Conservation (phyloP, 2,797 vertebrate genomes). For the Acrocephalus scirpaceus region DNA sequence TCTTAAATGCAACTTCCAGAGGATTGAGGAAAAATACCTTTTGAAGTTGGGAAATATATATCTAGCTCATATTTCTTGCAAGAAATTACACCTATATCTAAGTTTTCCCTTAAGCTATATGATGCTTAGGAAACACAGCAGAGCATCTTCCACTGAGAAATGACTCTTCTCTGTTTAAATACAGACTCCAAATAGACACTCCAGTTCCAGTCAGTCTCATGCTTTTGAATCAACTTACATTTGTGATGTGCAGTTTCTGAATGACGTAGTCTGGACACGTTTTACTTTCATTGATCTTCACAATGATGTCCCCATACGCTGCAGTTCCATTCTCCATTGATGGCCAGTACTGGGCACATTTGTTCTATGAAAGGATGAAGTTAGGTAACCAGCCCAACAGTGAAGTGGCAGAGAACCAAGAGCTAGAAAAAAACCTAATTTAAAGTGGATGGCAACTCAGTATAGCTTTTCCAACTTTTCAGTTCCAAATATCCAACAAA, state of each 20-base stretch:
- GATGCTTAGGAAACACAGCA: neutral
- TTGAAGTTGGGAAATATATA: neutral
- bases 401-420: neutral
- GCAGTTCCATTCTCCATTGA: conserved; percentile 77
- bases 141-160: neutral
- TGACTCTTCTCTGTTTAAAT: neutral
- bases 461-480: neutral
- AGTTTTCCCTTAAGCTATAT: neutral
- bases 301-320: conserved; percentile 84
- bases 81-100: neutral
- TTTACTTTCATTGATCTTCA: conserved; percentile 85
- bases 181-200: neutral
- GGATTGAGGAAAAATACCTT: neutral
- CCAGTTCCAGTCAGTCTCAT: neutral
- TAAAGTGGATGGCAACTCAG: neutral
- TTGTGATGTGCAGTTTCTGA: conserved; percentile 84
- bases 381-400: neutral
- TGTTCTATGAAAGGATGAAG: conserved; percentile 77
- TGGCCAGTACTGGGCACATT: conserved; percentile 97
- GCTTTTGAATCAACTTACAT: conserved; percentile 66
- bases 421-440: neutral
- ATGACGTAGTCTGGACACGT: conserved; percentile 89
- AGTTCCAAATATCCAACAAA: neutral
- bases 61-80: neutral
- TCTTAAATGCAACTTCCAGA: neutral